Evolutionary conservation across 2,888 invertebrate species (phyloP).

Genomic region (Xiphydria camelus): DNA sequence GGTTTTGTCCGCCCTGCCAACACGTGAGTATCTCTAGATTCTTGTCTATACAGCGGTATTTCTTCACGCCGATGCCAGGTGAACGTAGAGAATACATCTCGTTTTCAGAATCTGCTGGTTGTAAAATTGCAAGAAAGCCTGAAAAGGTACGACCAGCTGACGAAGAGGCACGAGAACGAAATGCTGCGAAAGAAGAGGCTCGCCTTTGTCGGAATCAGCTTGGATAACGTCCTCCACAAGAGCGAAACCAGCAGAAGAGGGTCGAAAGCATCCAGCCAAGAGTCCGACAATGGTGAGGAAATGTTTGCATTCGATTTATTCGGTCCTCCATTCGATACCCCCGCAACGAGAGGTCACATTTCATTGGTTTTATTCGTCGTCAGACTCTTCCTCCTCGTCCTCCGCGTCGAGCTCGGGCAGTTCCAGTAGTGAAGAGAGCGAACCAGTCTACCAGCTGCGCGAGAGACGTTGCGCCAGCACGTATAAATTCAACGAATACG

Average conservation of each 20-base stretch:
- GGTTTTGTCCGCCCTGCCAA: slow-evolving; percentile 97
- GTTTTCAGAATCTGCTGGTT: slow-evolving; percentile 66
- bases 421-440: slow-evolving; percentile 65
- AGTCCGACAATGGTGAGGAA: slow-evolving; percentile 21
- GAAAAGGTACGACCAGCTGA: slow-evolving; percentile 74
- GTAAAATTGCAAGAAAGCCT: slow-evolving; percentile 74
- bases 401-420: slow-evolving; percentile 45
- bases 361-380: no score
- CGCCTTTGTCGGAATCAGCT: slow-evolving; percentile 75
- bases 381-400: slow-evolving; percentile 38
- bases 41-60: background rate
- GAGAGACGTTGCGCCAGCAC: slow-evolving; percentile 80
- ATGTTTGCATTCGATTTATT: no score
- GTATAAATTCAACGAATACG: slow-evolving; percentile 89
- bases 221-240: slow-evolving; percentile 70
- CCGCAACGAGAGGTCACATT: no score
- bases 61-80: no score
- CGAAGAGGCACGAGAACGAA: slow-evolving; percentile 70
- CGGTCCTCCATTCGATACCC: no score
- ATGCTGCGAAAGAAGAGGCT: slow-evolving; percentile 70
- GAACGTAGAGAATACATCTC: no score
- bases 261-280: slow-evolving; percentile 42
- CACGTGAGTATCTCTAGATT: slow-evolving; percentile 70
- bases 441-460: slow-evolving; percentile 82
- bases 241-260: slow-evolving; percentile 38